Evolutionary conservation across 2,888 invertebrate genomes (phyloP), one percentile per base, ranked within the genome.

Genomic region (Chaitophorus viminalis): DNA sequence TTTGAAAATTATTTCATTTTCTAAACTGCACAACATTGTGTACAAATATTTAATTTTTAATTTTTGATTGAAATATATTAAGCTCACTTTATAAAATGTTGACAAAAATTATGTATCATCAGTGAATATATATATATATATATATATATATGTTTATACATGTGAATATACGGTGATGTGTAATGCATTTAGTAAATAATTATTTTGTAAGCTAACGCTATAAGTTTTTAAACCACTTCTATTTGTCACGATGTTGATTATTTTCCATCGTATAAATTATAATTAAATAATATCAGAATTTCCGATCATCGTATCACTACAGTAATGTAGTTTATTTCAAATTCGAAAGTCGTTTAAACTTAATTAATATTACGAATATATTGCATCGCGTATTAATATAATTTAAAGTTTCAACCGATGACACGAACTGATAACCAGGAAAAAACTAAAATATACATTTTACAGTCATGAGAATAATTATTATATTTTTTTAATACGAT

Each of bases 231-330:
- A 74, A 83, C 39, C 83, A 65, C 54, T 82, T 74, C 36, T 70
- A 52, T 72, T 36, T n/a, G 33, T 25, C 72, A 82, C 33, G 33
- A 72, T 52, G 17, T 65, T 29, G 39, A 65, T 75, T 75, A 75
- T 39, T 39, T 75, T 60, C 36, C 74, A 36, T 75, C 65, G 25
- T 60, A 60, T 25, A 82, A 70, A 70, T 68, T 68, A 29, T 39
- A 81, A 29, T 75, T 75, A 83, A 83, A n/a, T n/a, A n/a, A n/a
- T n/a, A n/a, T 83, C 60, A 75, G 75, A 31, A 75, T 60, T 65
- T 83, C 14, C 21, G 60, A 83, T 82, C 72, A 74, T 36, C n/a
- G 33, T 54, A 36, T 33, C n/a, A 29, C n/a, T n/a, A n/a, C 46
- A 82, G 70, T 77, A 77, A 60, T 54, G 31, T 65, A 76, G 46